Percentiles rank a stretch among this genome's conserved stretches.
These are phyloP conservation scores for Rhinella marina DNA, from an alignment of 2,797 vertebrate species.

Conservation along the genomic window DNA sequence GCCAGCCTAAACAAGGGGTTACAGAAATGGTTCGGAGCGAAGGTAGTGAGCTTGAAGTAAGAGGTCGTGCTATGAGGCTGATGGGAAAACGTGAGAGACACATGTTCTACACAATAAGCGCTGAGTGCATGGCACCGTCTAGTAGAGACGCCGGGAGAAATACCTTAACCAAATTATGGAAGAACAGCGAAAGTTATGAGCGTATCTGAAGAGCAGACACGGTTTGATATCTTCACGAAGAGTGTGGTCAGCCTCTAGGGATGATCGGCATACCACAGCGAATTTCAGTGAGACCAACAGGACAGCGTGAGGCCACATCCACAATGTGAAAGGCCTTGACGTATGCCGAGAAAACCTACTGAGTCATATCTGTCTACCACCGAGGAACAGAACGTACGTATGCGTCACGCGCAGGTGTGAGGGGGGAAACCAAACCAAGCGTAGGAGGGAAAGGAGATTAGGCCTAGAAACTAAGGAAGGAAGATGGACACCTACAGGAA, in stretches of 20 bases:
- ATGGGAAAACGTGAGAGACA: slow-evolving; percentile 47
- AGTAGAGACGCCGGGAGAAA: slow-evolving; percentile 2
- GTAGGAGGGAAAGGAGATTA: too few species aligned
- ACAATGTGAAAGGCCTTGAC: neutral
- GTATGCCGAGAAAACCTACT: neutral
- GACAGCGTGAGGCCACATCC: neutral
- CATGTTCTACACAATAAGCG: slow-evolving; percentile 31
- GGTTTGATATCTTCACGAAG: neutral
- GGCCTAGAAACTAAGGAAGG: too few species aligned
- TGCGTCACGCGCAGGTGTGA: too few species aligned
- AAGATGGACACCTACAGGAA: too few species aligned
- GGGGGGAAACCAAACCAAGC: too few species aligned
- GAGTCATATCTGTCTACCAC: too few species aligned
- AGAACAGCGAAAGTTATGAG: slow-evolving; percentile 7
- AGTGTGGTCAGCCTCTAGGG: neutral
- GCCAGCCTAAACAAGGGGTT: neutral
- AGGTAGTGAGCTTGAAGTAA: neutral
- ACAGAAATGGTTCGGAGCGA: neutral
- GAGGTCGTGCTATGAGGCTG: slow-evolving; percentile 49
- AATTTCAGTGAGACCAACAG: neutral
- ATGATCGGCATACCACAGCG: neutral
- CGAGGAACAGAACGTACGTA: too few species aligned
- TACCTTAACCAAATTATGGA: slow-evolving; percentile 50
- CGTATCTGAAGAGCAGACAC: slow-evolving; percentile 7
- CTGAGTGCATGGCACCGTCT: neutral